Base-by-base conservation (phyloP, 2,888 invertebrate genomes). In the Lottia gigantea region DNA sequence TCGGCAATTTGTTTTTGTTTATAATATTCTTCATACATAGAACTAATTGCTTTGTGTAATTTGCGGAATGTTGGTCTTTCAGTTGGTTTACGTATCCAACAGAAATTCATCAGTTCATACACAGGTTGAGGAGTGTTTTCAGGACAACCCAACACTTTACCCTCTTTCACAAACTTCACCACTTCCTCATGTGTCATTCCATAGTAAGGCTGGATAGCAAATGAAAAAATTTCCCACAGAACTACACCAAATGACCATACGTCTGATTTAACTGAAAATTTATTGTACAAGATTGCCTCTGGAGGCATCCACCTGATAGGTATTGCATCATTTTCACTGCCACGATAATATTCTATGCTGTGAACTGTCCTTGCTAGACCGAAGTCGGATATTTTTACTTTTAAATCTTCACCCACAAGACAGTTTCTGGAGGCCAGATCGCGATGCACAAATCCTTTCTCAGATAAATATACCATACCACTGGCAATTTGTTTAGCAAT, bases 261-360 rank as follows among this genome's bases (percentile, higher is more conserved):
- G 90, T 98, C 98, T 15, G 97, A 96, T 88, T 97, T 96, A 74
- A 95, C 92, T 16, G 97, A 97, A 89, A 97, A 98, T 88, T 96
- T 96, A 89, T 97, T 97, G 88, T 96, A 97, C 68, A 97, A 91
- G 88, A 98, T 97, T 89, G 97, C 95, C 89, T 98, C 97, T 74
- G 97, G 90, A 26, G 97, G 97, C 97, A 98, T 97, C 98, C 98
- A 98, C 87, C 98, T 92, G 31, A 98, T 96, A 47, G 97, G 97
- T 81, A 98, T 96, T 19, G 97, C 97, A 89, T 88, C 88, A 72
- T 85, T 81, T 64, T 87, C 87, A 74, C 84, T 86, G 94, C 97
- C 97, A 89, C 96, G 96, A 88, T 97, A 97, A 88, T 97, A 97
- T 88, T 96, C 96, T 62, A 85, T 80, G 45, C 83, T 80, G 90